These are phyloP conservation scores for Gonatopus flavifemur DNA, from an alignment of 1,140 invertebrate genomes.

Conservation along the genomic window DNA sequence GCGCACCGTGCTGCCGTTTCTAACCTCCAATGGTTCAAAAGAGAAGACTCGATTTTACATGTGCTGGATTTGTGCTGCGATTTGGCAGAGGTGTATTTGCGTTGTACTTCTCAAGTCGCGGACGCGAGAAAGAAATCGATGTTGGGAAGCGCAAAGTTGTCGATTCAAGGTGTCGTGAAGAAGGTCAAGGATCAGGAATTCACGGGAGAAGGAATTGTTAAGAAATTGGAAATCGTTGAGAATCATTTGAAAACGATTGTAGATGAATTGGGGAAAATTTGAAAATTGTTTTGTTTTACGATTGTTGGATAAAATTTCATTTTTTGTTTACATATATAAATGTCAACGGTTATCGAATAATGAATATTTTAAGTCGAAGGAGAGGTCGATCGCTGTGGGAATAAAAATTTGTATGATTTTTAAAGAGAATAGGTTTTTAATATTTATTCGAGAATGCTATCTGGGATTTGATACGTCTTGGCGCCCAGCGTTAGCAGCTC, in stretches of 20 bases:
- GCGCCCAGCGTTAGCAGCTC: no score
- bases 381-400: no score
- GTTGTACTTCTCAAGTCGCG: slow-evolving; percentile 35
- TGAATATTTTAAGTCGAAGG: no score
- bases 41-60: slow-evolving; percentile 51
- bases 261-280: slow-evolving; percentile 26
- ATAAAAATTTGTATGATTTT: no score
- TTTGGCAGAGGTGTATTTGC: slow-evolving; percentile 49
- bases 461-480: no score
- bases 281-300: slow-evolving; percentile 17
- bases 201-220: slow-evolving; percentile 40
- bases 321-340: no score
- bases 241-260: slow-evolving; percentile 28
- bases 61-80: slow-evolving; percentile 56
- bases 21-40: slow-evolving; percentile 67
- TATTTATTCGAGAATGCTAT: no score
- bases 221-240: slow-evolving; percentile 39
- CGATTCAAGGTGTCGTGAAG: slow-evolving; percentile 59
- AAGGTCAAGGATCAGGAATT: slow-evolving; percentile 58
- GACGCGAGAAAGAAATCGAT: slow-evolving; percentile 45
- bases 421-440: no score
- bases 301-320: no score
- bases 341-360: no score
- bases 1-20: slow-evolving; percentile 62
- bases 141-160: slow-evolving; percentile 64